phyloP scores from a whole-genome alignment of 2,888 invertebrate species.

The Nomada ferruginata region DNA sequence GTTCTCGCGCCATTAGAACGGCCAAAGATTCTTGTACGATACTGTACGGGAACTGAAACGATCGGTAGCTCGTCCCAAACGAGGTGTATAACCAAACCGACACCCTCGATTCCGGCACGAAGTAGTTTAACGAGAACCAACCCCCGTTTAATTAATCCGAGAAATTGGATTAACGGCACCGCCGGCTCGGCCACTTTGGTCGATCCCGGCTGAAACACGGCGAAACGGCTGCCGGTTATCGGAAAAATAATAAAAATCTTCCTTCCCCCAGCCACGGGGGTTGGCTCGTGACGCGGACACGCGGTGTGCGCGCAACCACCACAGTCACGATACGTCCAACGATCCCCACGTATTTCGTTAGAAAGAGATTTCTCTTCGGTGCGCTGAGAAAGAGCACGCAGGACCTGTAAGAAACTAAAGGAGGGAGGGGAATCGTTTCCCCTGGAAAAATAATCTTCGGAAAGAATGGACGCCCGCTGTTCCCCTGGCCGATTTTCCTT shows the following conservation, averaged over 20 bases:
- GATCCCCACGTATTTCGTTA: constrained; percentile 17
- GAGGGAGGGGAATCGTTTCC: constrained; percentile 33
- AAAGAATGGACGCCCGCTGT: constrained; percentile 41
- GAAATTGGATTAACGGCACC: constrained; percentile 74
- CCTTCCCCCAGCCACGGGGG: constrained; percentile 21
- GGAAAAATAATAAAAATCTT: constrained; percentile 76
- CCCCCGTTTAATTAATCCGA: constrained; percentile 73
- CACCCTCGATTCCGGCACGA: constrained; percentile 60
- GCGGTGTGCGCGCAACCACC: background rate
- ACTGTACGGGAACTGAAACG: constrained; percentile 28
- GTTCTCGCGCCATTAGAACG: background rate
- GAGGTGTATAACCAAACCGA: constrained; percentile 68
- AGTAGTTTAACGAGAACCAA: constrained; percentile 71
- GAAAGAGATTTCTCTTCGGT: constrained; percentile 19
- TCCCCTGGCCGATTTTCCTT: constrained; percentile 44
- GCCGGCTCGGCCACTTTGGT: constrained; percentile 57
- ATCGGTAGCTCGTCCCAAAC: constrained; percentile 57
- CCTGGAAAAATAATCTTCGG: constrained; percentile 46
- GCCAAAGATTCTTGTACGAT: constrained; percentile 6
- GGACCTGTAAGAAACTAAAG: background rate
- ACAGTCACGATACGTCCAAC: background rate
- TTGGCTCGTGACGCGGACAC: background rate
- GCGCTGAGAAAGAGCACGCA: background rate
- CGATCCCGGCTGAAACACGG: constrained; percentile 41
- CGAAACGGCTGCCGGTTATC: constrained; percentile 55